Evolutionary conservation across 2,113 vertebrate species (phyloP), one percentile per base, ranked within the genome.

Genomic region (Hippocampus mohnikei): DNA sequence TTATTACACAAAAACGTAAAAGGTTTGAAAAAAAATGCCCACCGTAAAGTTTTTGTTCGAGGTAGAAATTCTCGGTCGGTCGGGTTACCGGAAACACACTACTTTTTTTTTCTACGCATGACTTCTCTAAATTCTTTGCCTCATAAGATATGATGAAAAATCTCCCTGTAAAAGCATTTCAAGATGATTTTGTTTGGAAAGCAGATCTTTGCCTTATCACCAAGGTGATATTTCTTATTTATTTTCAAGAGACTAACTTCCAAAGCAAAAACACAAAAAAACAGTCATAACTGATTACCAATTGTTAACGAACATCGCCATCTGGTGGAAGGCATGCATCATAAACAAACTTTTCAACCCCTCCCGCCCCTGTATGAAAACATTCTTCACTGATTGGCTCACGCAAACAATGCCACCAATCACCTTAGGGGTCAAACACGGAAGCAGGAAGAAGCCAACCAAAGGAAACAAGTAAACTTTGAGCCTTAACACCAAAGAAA

Each of bases 301-400:
- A 86, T 46, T 58, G 70, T 81, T 81, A 73, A 74, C 74, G 74
- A 64, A 82, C 77, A 87, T 71, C 81, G 88, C 87, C 88, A 90
- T 85, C 91, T 91, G 68, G 70, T 86, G 90, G 87, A 11, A 0
- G 78, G 63, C 74, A 0, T 76, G 13, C 15, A 40, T 55, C 3
- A 25, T 66, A 75, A 76, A 66, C 74, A 65, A 80, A 72, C 73
- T 13, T 18, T 37, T 8, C 8, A 27, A 23, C 21, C 2, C 50
- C 50, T 21, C 50, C 52, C 10, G 1, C 48, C 5, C 18, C 16
- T 10, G 12, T 10, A 12, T 37, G 3, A 1, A 20, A 27, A 21
- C 2, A 0, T 59, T 81, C 15, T 18, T 41, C 16, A 1, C 1
- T 16, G 58, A 83, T 87, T 87, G 81, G 81, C 13, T 42, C 2